Conservation (phyloP, 2,113 vertebrate genomes). For the Lophotis ruficrista region DNA sequence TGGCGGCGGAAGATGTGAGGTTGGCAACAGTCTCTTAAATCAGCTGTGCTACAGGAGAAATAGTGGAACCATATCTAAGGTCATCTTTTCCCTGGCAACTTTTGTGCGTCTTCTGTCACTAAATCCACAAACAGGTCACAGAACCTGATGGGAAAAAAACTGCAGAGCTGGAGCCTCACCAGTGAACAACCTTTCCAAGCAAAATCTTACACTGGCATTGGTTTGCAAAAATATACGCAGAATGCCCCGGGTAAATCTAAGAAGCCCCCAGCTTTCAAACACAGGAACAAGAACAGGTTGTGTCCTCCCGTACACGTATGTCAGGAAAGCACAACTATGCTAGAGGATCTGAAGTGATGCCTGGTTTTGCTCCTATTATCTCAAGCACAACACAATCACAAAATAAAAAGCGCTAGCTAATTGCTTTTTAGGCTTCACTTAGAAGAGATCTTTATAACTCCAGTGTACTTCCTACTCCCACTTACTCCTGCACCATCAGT, state of each 20-base stretch:
- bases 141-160: background rate
- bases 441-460: background rate
- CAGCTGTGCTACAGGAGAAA: background rate
- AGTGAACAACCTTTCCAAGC: background rate
- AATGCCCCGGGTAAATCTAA: background rate
- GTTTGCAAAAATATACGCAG: background rate
- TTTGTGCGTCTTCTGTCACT: background rate
- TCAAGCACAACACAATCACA: background rate
- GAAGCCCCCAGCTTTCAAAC: background rate
- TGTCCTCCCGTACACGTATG: background rate
- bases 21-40: background rate
- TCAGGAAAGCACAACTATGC: background rate
- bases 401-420: background rate
- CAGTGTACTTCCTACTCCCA: background rate
- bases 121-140: background rate
- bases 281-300: background rate
- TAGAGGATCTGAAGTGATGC: background rate
- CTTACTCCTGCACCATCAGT: constrained; percentile 2
- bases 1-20: background rate
- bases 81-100: background rate
- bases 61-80: background rate
- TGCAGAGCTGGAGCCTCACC: background rate
- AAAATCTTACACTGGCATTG: background rate
- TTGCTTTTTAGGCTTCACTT: background rate
- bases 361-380: background rate